phyloP scores from a whole-genome alignment of 2,797 vertebrate species.

The Ara ararauna region DNA sequence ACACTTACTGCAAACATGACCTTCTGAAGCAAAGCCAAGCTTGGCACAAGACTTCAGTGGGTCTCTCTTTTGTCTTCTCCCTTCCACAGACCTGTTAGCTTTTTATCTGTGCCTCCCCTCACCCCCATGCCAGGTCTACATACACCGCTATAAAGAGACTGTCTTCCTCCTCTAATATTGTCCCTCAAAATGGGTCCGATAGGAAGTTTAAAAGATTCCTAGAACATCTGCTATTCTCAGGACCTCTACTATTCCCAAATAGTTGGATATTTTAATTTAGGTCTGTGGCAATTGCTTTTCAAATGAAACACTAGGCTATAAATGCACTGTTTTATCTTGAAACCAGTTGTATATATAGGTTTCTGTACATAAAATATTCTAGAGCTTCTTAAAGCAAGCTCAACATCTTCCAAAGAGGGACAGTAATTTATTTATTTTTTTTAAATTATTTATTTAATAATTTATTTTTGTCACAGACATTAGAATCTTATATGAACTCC shows the following conservation, averaged over 20 bases:
- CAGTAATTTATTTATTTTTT: neutral
- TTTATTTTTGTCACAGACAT: neutral
- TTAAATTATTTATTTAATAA: neutral
- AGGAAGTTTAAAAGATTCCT: neutral
- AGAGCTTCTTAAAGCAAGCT: neutral
- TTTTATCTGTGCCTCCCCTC: neutral
- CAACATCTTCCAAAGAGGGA: neutral
- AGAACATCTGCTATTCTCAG: neutral
- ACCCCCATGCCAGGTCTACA: neutral
- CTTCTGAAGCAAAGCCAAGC: neutral
- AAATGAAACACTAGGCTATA: neutral
- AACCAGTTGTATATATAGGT: neutral
- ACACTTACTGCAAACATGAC: neutral
- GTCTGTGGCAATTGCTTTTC: neutral
- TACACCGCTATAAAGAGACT: neutral
- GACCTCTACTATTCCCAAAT: neutral
- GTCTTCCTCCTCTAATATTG: neutral
- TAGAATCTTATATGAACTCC: neutral
- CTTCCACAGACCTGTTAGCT: neutral
- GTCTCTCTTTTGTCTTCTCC: neutral
- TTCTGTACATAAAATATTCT: neutral
- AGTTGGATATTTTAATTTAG: neutral
- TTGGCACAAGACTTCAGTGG: neutral
- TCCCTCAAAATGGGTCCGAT: neutral
- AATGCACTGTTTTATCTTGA: neutral